These are phyloP conservation scores for Brotula barbata DNA, from an alignment of 2,797 vertebrate genomes.

Conservation along the genomic window DNA sequence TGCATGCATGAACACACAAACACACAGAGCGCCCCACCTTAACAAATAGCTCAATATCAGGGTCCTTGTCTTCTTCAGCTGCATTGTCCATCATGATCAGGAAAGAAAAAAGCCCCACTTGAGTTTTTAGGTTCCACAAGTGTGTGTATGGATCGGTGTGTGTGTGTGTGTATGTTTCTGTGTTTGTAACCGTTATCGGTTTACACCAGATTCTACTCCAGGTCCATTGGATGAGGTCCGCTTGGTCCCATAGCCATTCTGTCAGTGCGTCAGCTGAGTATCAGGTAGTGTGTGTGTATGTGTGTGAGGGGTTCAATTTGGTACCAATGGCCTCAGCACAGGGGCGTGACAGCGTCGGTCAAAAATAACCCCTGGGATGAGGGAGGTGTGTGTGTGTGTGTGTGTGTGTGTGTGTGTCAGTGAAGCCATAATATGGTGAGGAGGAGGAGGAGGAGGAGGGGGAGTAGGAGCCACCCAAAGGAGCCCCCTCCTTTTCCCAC, in stretches of 20 bases:
- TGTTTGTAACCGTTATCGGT: slow-evolving; percentile 32
- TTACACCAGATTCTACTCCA: slow-evolving; percentile 51
- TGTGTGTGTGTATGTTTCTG: slow-evolving; percentile 8
- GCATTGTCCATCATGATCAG: slow-evolving; percentile 83
- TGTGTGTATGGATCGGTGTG: slow-evolving; percentile 19
- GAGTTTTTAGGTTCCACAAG: slow-evolving; percentile 25
- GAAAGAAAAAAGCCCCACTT: slow-evolving; percentile 22
- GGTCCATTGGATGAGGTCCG: slow-evolving; percentile 46
- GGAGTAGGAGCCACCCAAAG: slow-evolving; percentile 23
- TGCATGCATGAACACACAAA: background rate
- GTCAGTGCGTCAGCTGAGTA: slow-evolving; percentile 49
- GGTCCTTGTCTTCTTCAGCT: slow-evolving; percentile 88
- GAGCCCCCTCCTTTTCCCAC: slow-evolving; percentile 9
- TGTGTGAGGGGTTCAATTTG: slow-evolving; percentile 60
- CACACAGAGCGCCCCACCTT: slow-evolving; percentile 80
- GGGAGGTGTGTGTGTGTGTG: slow-evolving; percentile 8
- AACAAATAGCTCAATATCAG: slow-evolving; percentile 96
- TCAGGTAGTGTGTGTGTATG: slow-evolving; percentile 19
- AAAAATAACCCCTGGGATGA: slow-evolving; percentile 72
- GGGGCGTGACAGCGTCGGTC: slow-evolving; percentile 53
- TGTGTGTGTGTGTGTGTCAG: slow-evolving; percentile 5
- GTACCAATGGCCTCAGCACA: slow-evolving; percentile 55
- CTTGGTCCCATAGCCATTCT: slow-evolving; percentile 58
- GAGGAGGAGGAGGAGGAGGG: slow-evolving; percentile 23
- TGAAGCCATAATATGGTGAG: slow-evolving; percentile 23